Percentiles rank a stretch among this genome's conserved stretches.
These are phyloP conservation scores for Melierax canorus DNA, from an alignment of 2,113 vertebrate species.

Conservation along the genomic window DNA sequence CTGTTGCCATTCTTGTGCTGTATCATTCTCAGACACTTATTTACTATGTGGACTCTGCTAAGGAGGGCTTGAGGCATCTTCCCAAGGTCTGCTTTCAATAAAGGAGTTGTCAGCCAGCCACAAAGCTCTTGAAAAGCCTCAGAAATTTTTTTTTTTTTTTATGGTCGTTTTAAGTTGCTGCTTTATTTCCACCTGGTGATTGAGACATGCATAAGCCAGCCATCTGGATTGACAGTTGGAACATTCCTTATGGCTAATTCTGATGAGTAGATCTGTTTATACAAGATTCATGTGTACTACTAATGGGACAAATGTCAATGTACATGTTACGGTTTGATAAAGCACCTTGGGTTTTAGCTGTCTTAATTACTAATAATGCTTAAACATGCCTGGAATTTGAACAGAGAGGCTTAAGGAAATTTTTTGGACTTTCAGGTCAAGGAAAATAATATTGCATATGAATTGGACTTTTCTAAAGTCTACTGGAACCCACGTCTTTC, in stretches of 20 bases:
- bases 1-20: background rate
- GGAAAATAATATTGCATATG: conserved; percentile 86
- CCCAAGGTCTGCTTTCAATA: conserved; percentile 39
- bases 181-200: conserved; percentile 9
- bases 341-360: background rate
- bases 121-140: conserved; percentile 7
- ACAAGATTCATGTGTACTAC: background rate
- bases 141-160: background rate
- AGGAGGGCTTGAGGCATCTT: conserved; percentile 27
- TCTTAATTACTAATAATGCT: background rate
- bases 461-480: conserved; percentile 94
- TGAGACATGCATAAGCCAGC: background rate
- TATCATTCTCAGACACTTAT: background rate
- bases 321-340: background rate
- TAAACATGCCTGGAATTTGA: background rate
- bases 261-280: background rate
- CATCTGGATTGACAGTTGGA: background rate
- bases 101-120: conserved; percentile 13
- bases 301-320: background rate
- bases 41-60: background rate
- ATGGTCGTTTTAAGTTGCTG: conserved; percentile 5
- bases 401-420: background rate
- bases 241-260: background rate
- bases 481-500: conserved; percentile 97
- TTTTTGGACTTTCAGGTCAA: conserved; percentile 80